These are phyloP conservation scores for Redunca redunca DNA, from an alignment of 2,113 vertebrate genomes.

Conservation along the genomic window DNA sequence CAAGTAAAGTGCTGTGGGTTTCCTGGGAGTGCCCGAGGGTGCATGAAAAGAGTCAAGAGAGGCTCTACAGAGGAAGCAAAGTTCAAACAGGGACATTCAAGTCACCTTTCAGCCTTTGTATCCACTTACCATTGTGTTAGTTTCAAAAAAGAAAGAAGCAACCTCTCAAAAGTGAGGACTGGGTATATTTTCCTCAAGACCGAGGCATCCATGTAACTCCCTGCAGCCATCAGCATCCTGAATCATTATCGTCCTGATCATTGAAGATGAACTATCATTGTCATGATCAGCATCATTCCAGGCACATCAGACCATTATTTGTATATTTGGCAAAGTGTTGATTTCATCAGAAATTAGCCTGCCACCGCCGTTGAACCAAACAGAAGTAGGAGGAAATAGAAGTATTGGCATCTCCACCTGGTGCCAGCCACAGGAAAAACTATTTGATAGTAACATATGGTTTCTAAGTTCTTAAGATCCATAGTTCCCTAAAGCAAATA, in stretches of 20 bases:
- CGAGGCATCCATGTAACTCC: neutral
- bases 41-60: neutral
- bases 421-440: neutral
- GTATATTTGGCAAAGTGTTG: neutral
- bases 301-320: neutral
- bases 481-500: neutral
- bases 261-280: neutral
- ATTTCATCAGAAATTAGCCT: neutral
- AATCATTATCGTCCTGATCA: neutral
- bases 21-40: fast-evolving
- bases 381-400: neutral
- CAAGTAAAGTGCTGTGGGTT: neutral
- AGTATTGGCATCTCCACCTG: neutral
- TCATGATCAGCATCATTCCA: neutral
- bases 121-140: fast-evolving
- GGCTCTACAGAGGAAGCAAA: fast-evolving
- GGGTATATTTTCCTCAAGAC: neutral
- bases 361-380: neutral
- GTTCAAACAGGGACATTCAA: neutral
- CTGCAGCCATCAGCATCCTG: neutral
- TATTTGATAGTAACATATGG: no score
- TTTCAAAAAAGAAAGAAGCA: neutral
- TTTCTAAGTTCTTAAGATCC: neutral
- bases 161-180: neutral
- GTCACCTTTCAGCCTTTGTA: neutral